These are phyloP conservation scores for Campoletis raptor DNA, from an alignment of 2,888 invertebrate genomes.

Conservation along the genomic window DNA sequence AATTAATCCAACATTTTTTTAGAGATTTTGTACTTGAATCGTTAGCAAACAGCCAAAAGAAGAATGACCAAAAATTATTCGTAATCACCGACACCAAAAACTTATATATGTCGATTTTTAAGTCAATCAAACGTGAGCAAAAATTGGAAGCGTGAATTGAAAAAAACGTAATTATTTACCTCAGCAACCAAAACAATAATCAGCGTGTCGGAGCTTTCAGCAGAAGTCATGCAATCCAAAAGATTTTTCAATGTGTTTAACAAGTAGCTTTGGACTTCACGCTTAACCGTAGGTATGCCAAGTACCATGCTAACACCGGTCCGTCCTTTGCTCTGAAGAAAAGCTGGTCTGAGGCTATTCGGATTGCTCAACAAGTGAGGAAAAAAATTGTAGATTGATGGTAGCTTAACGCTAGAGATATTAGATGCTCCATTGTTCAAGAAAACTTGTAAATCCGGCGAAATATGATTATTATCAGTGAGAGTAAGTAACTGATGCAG, in stretches of 20 bases:
- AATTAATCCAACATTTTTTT: not conserved
- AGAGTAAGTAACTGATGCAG: slow-evolving; percentile 87
- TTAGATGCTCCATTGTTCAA: slow-evolving; percentile 84
- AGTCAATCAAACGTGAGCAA: no score
- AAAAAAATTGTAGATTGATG: slow-evolving; percentile 93
- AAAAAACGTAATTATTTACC: slow-evolving; percentile 81
- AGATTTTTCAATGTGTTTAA: slow-evolving; percentile 94
- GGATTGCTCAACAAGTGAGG: slow-evolving; percentile 94
- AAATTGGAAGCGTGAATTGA: not conserved
- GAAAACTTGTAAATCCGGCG: slow-evolving; percentile 82
- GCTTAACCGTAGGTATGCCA: slow-evolving; percentile 95
- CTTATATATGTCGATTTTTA: no score
- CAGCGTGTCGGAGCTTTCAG: slow-evolving; percentile 91
- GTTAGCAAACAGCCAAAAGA: not conserved
- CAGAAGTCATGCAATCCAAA: slow-evolving; percentile 91
- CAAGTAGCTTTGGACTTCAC: slow-evolving; percentile 95
- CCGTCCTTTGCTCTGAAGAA: slow-evolving; percentile 90
- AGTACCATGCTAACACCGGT: slow-evolving; percentile 93
- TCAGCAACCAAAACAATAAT: slow-evolving; percentile 96
- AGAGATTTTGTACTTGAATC: not conserved
- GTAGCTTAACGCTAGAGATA: slow-evolving; percentile 87
- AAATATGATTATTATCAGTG: slow-evolving; percentile 79
- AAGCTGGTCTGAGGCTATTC: slow-evolving; percentile 91
- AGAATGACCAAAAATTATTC: not conserved
- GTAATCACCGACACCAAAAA: not conserved